Conservation (phyloP, 2,113 vertebrate species). For the Archocentrus centrarchus region DNA sequence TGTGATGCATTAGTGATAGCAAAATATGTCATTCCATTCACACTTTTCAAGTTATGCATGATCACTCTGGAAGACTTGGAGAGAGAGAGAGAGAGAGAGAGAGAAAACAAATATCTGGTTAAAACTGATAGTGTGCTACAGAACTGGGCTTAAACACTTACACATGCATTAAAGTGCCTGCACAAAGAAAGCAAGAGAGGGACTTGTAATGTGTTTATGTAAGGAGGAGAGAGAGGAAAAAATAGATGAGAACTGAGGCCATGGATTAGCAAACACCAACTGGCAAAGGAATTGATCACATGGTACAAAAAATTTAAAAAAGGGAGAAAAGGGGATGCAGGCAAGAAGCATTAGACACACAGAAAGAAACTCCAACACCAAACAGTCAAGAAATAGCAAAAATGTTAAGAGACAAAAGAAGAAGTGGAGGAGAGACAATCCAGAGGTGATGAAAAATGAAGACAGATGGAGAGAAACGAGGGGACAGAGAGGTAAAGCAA, state of each 20-base stretch:
- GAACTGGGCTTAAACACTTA: constrained; percentile 9
- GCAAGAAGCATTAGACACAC: not conserved
- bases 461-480: constrained; percentile 54
- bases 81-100: constrained; percentile 17
- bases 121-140: constrained; percentile 42
- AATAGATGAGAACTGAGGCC: constrained; percentile 14
- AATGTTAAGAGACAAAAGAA: not conserved
- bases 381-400: constrained; percentile 5
- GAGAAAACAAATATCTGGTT: constrained; percentile 26
- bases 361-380: not conserved
- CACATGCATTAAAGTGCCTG: constrained; percentile 18
- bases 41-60: constrained; percentile 19
- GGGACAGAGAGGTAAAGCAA: constrained; percentile 35
- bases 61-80: constrained; percentile 7
- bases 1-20: constrained; percentile 18
- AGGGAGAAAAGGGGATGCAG: constrained; percentile 1
- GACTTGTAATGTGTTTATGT: constrained; percentile 19
- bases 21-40: constrained; percentile 5
- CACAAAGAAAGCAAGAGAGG: constrained; percentile 10
- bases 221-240: constrained; percentile 22
- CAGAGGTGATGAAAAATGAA: constrained; percentile 46
- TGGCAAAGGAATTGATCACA: constrained; percentile 46
- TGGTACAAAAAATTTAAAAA: constrained; percentile 35
- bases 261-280: constrained; percentile 46
- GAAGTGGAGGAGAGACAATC: constrained; percentile 18